These are phyloP conservation scores for Brachionus koreanus DNA, from an alignment of 1,140 invertebrate genomes.

Conservation along the genomic window DNA sequence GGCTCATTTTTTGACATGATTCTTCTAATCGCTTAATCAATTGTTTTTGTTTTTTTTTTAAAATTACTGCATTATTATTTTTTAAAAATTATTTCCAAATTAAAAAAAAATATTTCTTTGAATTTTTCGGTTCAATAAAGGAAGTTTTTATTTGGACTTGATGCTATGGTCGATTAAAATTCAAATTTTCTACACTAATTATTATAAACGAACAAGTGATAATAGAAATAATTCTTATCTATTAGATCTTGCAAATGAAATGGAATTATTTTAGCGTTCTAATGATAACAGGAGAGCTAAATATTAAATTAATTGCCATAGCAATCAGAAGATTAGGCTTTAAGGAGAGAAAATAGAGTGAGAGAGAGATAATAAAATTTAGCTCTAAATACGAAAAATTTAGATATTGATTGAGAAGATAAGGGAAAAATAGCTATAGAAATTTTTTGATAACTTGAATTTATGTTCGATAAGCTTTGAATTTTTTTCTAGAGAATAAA, in stretches of 20 bases:
- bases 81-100: no score
- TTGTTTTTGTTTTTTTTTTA: no score
- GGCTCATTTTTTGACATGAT: no score
- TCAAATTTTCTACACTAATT: background rate
- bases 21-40: no score
- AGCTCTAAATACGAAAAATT: background rate
- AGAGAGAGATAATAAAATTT: background rate
- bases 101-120: no score
- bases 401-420: slow-evolving; percentile 26
- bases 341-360: background rate
- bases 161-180: background rate
- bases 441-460: slow-evolving; percentile 25
- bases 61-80: no score
- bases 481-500: background rate
- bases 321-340: slow-evolving; percentile 27
- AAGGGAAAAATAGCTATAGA: slow-evolving; percentile 2
- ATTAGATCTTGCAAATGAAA: background rate
- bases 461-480: background rate
- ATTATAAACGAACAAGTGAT: background rate
- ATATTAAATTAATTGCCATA: slow-evolving; percentile 21
- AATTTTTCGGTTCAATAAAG: no score
- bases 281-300: slow-evolving; percentile 6
- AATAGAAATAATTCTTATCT: background rate
- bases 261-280: slow-evolving; percentile 7
- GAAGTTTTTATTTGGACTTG: no score